Percentiles rank a stretch among this genome's conserved stretches.
Conservation (phyloP, 2,888 invertebrate genomes). For the Idaea dimidiata region DNA sequence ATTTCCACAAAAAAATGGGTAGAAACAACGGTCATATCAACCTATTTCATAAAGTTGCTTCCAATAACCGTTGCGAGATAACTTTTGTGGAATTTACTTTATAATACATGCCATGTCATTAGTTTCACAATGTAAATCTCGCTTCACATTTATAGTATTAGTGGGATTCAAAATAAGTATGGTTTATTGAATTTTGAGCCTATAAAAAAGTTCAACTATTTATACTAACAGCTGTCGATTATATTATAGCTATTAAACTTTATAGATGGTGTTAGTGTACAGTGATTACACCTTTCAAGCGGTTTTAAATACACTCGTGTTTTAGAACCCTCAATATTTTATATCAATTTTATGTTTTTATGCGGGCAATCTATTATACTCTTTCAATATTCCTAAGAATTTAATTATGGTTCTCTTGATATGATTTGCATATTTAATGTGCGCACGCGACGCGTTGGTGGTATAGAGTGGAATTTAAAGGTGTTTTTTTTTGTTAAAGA, state of each 20-base stretch:
- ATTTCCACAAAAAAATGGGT: too few relatives aligned
- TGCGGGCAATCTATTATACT: constrained; percentile 12
- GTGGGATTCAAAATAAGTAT: too few relatives aligned
- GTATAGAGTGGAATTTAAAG: neutral
- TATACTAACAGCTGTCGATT: constrained; percentile 16
- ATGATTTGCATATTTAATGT: neutral
- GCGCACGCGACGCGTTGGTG: neutral
- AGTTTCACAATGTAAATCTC: too few relatives aligned
- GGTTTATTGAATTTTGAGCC: neutral
- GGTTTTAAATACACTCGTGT: constrained; percentile 10
- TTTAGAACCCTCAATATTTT: constrained; percentile 14
- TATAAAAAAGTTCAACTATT: neutral
- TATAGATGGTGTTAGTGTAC: constrained; percentile 6
- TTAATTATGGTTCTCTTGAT: neutral
- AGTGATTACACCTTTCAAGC: constrained; percentile 19
- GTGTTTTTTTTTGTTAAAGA: neutral
- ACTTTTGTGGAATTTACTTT: too few relatives aligned
- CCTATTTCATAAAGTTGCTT: too few relatives aligned
- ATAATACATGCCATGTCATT: too few relatives aligned
- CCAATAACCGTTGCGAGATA: too few relatives aligned
- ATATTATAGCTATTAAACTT: constrained; percentile 17
- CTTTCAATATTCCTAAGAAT: neutral
- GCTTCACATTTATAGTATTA: too few relatives aligned
- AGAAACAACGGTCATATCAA: too few relatives aligned
- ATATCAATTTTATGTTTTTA: constrained; percentile 13